phyloP scores from a whole-genome alignment of 2,113 vertebrate species.

The Globicephala melas region DNA sequence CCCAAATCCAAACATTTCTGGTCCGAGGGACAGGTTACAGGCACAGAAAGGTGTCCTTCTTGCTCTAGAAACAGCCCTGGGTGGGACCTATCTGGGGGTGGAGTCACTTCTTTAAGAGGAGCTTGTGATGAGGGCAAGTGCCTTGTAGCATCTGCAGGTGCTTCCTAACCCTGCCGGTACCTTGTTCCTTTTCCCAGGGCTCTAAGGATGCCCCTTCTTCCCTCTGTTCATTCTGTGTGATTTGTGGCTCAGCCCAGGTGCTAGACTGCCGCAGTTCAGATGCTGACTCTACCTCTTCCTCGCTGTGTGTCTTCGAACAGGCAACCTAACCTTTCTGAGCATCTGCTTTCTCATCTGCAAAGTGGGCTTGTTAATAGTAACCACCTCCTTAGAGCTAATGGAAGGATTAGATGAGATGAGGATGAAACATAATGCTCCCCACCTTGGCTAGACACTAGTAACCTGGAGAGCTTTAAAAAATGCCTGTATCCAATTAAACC shows the following conservation, averaged over 20 bases:
- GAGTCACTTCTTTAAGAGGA: background rate
- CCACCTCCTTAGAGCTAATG: background rate
- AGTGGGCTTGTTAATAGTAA: background rate
- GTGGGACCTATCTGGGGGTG: background rate
- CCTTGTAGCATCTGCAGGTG: background rate
- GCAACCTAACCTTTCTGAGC: background rate
- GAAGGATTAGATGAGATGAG: background rate
- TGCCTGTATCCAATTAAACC: rapidly evolving
- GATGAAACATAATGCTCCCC: background rate
- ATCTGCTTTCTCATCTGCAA: background rate
- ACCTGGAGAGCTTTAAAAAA: background rate
- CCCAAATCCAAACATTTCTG: background rate
- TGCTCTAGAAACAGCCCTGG: background rate
- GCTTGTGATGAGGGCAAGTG: too few species aligned
- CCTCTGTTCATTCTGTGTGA: background rate
- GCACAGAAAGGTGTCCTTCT: background rate
- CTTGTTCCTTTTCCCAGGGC: rapidly evolving
- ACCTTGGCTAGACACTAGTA: too few species aligned
- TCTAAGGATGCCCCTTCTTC: too few species aligned
- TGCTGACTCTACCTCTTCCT: background rate
- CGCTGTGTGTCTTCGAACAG: background rate
- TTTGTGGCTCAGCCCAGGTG: background rate
- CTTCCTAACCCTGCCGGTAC: background rate
- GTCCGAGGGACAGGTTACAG: background rate
- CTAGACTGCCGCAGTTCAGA: background rate